phyloP scores from a whole-genome alignment of 2,797 vertebrate species.

The Morelia viridis region DNA sequence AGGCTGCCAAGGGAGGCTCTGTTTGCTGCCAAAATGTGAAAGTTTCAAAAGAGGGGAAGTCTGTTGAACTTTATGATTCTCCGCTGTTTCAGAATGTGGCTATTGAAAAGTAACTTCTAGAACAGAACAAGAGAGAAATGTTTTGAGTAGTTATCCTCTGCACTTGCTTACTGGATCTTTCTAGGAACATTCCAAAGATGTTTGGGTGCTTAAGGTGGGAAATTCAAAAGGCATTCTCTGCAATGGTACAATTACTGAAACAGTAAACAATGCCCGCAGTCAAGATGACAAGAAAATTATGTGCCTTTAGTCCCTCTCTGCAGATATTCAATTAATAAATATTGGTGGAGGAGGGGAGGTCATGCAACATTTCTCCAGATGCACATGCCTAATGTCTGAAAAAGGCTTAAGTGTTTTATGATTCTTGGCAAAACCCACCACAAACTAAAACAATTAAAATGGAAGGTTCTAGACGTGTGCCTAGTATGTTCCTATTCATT shows the following conservation, averaged over 20 bases:
- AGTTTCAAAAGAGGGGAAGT: slow-evolving; percentile 51
- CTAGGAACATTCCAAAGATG: not conserved
- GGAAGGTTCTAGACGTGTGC: not conserved
- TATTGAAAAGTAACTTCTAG: slow-evolving; percentile 45
- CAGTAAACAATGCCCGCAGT: not conserved
- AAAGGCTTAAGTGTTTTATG: not conserved
- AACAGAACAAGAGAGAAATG: slow-evolving; percentile 23
- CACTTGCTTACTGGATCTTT: slow-evolving; percentile 34
- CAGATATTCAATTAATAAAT: not conserved
- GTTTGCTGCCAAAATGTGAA: slow-evolving; percentile 61
- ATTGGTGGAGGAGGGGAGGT: not conserved
- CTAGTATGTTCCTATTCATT: not conserved
- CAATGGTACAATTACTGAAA: not conserved
- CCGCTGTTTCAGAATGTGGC: slow-evolving; percentile 36
- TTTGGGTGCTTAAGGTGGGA: not conserved
- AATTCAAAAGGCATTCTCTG: not conserved
- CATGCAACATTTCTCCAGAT: not conserved
- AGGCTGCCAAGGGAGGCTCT: slow-evolving; percentile 63
- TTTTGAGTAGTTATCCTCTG: slow-evolving; percentile 35
- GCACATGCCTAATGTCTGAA: not conserved
- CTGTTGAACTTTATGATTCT: slow-evolving; percentile 52
- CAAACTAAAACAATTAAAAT: not conserved
- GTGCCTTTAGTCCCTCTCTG: not conserved
- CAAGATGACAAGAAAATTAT: not conserved
- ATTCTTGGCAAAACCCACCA: not conserved